A percentile compares a stretch with the other conserved stretches of the same genome.
These are phyloP conservation scores for Tigriopus californicus DNA, from an alignment of 2,888 invertebrate genomes.

Conservation along the genomic window DNA sequence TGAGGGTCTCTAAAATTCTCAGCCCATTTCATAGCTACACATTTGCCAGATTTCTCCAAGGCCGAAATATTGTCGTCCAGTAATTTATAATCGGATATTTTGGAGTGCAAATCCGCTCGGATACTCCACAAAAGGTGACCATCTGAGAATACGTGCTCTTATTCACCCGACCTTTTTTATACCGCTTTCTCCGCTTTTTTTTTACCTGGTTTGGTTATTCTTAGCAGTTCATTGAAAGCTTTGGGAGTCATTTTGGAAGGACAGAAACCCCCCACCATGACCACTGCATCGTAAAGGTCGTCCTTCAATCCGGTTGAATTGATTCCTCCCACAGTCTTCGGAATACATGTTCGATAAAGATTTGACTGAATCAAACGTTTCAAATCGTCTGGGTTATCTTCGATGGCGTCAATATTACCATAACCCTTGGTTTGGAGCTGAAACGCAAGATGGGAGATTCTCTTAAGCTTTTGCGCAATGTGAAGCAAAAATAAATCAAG, in stretches of 20 bases:
- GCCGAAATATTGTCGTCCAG: neutral
- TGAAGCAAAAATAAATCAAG: neutral
- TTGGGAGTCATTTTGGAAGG: neutral
- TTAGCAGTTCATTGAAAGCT: neutral
- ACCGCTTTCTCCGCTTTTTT: neutral
- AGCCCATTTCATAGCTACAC: neutral
- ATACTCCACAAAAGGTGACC: conserved; percentile 1
- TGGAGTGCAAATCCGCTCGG: neutral
- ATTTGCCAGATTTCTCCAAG: neutral
- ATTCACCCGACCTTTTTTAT: neutral
- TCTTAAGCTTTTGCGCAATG: neutral
- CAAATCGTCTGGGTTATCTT: neutral
- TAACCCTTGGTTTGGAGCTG: conserved; percentile 2
- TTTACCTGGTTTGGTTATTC: conserved; percentile 1
- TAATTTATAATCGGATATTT: neutral
- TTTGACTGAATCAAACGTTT: neutral
- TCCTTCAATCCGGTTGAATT: conserved; percentile 5
- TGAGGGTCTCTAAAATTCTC: neutral
- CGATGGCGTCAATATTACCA: neutral
- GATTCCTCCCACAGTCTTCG: neutral
- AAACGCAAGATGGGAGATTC: neutral
- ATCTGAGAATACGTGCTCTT: neutral
- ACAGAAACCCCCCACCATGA: neutral
- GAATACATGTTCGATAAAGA: neutral
- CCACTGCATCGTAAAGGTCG: conserved; percentile 1